Evolutionary conservation across 2,113 vertebrate species (phyloP).

Genomic region (Rhabdornis inornatus): DNA sequence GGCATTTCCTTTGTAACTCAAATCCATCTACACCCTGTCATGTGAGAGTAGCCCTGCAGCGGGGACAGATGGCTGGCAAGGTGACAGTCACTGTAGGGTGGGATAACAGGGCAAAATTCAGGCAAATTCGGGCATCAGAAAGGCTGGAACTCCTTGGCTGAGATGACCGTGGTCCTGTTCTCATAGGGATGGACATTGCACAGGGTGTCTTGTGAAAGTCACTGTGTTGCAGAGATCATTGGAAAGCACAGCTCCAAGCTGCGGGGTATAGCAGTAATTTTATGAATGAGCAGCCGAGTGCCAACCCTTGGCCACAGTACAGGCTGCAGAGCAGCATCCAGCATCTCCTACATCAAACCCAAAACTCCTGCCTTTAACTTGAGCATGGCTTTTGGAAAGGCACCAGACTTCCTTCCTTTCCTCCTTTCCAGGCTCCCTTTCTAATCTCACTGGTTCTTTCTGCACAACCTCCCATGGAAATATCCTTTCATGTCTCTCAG

Average conservation of each 20-base stretch:
- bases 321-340: neutral
- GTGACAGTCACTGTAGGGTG: neutral
- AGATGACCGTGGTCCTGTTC: accelerated
- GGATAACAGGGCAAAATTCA: neutral
- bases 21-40: neutral
- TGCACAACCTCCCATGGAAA: neutral
- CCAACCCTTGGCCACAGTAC: neutral
- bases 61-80: neutral
- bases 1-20: neutral
- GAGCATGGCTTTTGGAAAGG: neutral
- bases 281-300: conserved; percentile 19
- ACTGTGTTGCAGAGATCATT: neutral
- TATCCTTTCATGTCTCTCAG: neutral
- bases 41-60: neutral
- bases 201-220: neutral
- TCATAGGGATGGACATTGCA: neutral
- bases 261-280: neutral
- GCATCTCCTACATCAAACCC: neutral
- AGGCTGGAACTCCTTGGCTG: neutral
- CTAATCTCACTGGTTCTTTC: neutral
- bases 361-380: neutral
- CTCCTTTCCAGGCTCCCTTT: neutral
- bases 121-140: neutral
- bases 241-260: neutral
- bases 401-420: neutral